A percentile compares a stretch with the other conserved stretches of the same genome.
phyloP scores from a whole-genome alignment of 2,113 vertebrate species.

The Passer montanus region DNA sequence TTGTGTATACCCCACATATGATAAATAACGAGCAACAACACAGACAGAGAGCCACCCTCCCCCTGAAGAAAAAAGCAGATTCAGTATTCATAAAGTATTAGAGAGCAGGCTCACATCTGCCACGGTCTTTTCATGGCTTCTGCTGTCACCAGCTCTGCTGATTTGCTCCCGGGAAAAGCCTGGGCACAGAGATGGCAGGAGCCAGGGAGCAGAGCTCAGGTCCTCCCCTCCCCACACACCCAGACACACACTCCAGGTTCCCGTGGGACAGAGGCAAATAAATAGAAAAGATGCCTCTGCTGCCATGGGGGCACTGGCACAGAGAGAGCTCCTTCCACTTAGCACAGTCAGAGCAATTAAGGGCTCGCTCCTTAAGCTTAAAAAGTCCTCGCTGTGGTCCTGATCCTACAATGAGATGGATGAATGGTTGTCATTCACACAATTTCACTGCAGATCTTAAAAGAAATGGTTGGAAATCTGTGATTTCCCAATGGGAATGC shows the following conservation, averaged over 20 bases:
- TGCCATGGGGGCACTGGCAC: background rate
- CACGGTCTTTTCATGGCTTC: constrained; percentile 21
- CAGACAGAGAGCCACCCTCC: background rate
- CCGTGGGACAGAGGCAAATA: background rate
- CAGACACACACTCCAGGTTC: background rate
- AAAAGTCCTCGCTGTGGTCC: background rate
- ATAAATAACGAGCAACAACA: background rate
- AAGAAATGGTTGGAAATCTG: background rate
- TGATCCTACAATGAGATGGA: background rate
- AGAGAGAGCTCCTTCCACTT: background rate
- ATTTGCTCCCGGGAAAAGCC: constrained; percentile 9
- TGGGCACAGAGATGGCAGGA: background rate
- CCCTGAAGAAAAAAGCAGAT: background rate
- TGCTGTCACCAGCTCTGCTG: constrained; percentile 19
- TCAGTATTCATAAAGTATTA: constrained; percentile 15
- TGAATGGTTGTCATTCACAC: background rate
- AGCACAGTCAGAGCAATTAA: background rate
- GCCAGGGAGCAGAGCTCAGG: background rate
- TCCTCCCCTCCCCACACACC: background rate
- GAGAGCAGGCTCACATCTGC: constrained; percentile 25
- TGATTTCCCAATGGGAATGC: background rate
- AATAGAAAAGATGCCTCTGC: background rate
- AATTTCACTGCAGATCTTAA: background rate
- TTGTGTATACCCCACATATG: background rate
- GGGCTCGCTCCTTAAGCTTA: background rate